Percentiles rank a stretch among this genome's conserved stretches.
These are phyloP conservation scores for Syngnathus acus DNA, from an alignment of 2,797 vertebrate genomes.

Conservation along the genomic window DNA sequence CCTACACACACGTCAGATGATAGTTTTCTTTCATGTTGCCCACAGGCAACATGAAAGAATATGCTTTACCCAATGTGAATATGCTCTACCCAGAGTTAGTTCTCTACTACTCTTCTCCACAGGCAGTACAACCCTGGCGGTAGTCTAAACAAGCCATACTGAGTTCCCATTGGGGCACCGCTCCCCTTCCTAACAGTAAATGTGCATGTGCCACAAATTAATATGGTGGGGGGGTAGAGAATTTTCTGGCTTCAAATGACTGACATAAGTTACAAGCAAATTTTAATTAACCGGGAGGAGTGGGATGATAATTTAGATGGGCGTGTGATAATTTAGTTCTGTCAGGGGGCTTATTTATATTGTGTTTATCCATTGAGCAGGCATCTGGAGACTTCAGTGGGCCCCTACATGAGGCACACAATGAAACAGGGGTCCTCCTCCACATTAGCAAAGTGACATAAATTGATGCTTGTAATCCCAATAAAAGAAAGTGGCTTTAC, in stretches of 20 bases:
- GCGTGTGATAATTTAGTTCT: conserved; percentile 58
- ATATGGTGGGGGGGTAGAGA: conserved; percentile 70
- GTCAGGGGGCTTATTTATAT: conserved; percentile 71
- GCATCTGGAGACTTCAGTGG: conserved; percentile 67
- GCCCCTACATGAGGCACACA: conserved; percentile 55
- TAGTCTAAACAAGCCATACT: conserved; percentile 31
- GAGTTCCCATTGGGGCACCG: conserved; percentile 55
- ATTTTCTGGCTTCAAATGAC: conserved; percentile 76
- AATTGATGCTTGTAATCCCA: conserved; percentile 36
- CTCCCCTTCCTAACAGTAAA: conserved; percentile 58
- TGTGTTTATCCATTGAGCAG: conserved; percentile 66
- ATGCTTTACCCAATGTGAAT: too few species aligned
- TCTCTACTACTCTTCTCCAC: conserved; percentile 51
- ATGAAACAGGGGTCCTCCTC: conserved; percentile 50
- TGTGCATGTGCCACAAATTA: conserved; percentile 65
- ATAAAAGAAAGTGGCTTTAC: background rate
- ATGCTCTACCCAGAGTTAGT: background rate
- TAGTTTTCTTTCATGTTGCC: background rate
- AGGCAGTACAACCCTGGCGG: conserved; percentile 42
- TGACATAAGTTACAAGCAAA: conserved; percentile 98
- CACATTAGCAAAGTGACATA: conserved; percentile 37
- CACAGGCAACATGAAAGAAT: background rate
- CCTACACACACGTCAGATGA: background rate
- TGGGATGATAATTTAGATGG: conserved; percentile 88
- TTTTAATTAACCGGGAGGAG: conserved; percentile 97